Base-by-base conservation (phyloP, 2,888 invertebrate genomes). In the Schizotus pectinicornis region DNA sequence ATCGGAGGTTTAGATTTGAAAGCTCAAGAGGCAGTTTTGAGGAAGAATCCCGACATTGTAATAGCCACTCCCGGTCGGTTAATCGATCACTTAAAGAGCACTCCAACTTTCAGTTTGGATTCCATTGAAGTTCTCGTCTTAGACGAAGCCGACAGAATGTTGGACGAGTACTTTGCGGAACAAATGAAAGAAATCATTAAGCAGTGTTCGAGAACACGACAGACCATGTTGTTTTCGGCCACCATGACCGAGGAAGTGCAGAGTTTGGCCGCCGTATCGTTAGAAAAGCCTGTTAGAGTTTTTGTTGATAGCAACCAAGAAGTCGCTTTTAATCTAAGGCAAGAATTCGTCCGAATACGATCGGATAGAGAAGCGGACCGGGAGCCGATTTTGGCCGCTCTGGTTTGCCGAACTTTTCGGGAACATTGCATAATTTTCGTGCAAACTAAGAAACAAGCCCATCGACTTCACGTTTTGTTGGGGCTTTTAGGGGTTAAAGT, bases 201-300 rank as follows among this genome's bases (percentile, higher is more conserved):
- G 11, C 91, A 95, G 70, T 98, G 98, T 79, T 87, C 95, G 0
- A 86, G 89, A 55, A 94, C 91, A 9, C 85, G 98, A 7, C 98
- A 99, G 81, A 98, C 97, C 0, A 92, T 99, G 87, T 81, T 99
- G 56, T 98, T 98, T 82, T 98, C 98, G 0, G 99, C 99, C 33
- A 99, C 99, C 8, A 98, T 99, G 98, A 96, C 96, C n/a, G 98
- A 98, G 51, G 89, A 94, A 79, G 98, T 98, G 0, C 91, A 95
- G 79, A 96, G 96, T 79, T 81, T 99, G 52, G 97, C 95, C 0
- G 88, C 95, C 0, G 93, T 99, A 1, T 97, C 98, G 0, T 82
- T 99, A 22, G 88, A 90, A 62, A 93, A 94, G 70, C 98, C 99
- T 0, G 92, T 98, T 30, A 92, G 92, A 76, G 85, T 99, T 54